Evolutionary conservation across 2,113 vertebrate species (phyloP).

Genomic region (Sminthopsis crassicaudata): DNA sequence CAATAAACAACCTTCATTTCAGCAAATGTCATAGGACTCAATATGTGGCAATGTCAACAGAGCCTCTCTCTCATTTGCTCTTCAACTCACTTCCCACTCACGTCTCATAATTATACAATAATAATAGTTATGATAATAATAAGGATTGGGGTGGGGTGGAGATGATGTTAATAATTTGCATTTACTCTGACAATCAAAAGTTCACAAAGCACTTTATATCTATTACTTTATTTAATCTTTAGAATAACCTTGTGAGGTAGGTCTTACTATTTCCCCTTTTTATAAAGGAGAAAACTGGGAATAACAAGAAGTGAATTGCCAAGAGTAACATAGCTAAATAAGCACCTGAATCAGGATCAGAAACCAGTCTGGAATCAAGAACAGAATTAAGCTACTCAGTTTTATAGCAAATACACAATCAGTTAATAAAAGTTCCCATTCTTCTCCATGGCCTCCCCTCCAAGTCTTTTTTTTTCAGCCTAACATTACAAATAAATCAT

Average conservation of each 20-base stretch:
- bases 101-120: neutral
- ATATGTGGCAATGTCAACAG: neutral
- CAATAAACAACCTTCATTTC: neutral
- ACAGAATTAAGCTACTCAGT: neutral
- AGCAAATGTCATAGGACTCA: neutral
- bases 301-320: neutral
- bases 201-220: neutral
- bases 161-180: neutral
- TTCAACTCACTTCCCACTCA: neutral
- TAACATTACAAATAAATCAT: too few species aligned
- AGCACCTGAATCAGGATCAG: neutral
- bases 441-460: too few species aligned
- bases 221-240: neutral
- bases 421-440: too few species aligned
- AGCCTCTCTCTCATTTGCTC: neutral
- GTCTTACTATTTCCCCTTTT: neutral
- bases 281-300: neutral
- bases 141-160: too few species aligned
- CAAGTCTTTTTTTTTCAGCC: too few species aligned
- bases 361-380: neutral
- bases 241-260: neutral
- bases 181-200: neutral
- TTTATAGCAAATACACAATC: too few species aligned
- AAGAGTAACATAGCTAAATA: neutral
- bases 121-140: neutral